Evolutionary conservation across 2,888 invertebrate genomes (phyloP).

Genomic region (Hirtodrosophila confusa): DNA sequence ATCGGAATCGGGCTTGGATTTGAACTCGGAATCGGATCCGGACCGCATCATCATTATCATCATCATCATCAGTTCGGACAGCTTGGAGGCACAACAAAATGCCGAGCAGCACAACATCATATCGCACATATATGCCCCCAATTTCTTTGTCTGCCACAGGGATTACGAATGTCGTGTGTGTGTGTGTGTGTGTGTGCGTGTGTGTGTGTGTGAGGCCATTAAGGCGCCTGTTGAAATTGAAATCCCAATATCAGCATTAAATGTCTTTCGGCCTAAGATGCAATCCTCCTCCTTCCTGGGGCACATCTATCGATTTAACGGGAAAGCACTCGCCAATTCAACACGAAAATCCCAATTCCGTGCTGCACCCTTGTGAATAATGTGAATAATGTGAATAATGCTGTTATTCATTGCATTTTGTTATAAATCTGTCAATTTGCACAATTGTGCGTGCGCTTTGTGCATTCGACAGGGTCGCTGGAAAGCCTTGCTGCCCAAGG

Average conservation of each 20-base stretch:
- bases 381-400: conserved; percentile 69
- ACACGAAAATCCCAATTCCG: conserved; percentile 12
- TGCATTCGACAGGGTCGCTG: conserved; percentile 53
- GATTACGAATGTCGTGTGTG: conserved; percentile 38
- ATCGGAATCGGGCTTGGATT: conserved; percentile 31
- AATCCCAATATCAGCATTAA: conserved; percentile 50
- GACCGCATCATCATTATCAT: conserved; percentile 41
- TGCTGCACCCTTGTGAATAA: conserved; percentile 21
- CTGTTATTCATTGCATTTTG: conserved; percentile 73
- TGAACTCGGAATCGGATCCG: conserved; percentile 23
- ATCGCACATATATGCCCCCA: conserved; percentile 46
- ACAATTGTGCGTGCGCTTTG: conserved; percentile 67
- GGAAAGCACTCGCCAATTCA: conserved; percentile 1
- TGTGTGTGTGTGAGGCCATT: conserved; percentile 46
- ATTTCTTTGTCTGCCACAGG: conserved; percentile 50
- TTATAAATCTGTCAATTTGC: conserved; percentile 81
- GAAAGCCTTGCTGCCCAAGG: conserved; percentile 6
- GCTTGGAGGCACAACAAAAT: conserved; percentile 19
- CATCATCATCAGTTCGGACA: conserved; percentile 16
- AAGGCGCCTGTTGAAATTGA: conserved; percentile 72
- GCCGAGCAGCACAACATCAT: neutral
- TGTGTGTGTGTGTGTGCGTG: conserved; percentile 11
- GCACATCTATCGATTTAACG: conserved; percentile 32
- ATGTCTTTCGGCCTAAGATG: conserved; percentile 54
- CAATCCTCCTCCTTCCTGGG: conserved; percentile 16